Evolutionary conservation across 1,140 invertebrate genomes (phyloP).

Genomic region (Stenopsyche tienmushanensis): DNA sequence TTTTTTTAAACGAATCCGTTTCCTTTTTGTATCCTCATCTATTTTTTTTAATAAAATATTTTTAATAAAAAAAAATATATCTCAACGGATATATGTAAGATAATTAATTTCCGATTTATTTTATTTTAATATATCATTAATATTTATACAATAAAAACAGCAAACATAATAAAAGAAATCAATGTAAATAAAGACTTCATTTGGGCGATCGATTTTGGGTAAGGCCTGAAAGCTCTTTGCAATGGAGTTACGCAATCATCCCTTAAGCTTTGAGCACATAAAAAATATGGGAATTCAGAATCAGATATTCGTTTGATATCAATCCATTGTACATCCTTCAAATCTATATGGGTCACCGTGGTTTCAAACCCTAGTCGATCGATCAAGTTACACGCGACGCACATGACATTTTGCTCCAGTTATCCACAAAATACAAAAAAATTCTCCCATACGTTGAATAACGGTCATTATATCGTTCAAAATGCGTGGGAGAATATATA

Average conservation of each 20-base stretch:
- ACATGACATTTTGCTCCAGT: constrained; percentile 13
- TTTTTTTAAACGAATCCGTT: neutral
- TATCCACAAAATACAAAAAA: neutral
- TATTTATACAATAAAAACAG: no score
- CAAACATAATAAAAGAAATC: no score
- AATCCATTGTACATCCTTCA: constrained; percentile 11
- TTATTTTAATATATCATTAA: no score
- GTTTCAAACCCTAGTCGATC: constrained; percentile 10
- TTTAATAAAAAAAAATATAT: neutral
- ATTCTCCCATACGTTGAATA: no score
- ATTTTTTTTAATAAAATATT: constrained; percentile 2
- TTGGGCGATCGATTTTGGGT: no score
- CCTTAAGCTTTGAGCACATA: no score
- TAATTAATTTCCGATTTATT: no score
- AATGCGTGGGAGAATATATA: neutral
- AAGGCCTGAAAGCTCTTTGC: no score
- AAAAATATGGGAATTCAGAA: no score
- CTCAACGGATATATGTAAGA: no score
- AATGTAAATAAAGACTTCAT: no score
- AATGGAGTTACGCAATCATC: no score
- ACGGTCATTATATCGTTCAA: neutral
- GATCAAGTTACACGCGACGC: constrained; percentile 8
- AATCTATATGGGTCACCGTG: constrained; percentile 20
- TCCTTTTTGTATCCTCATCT: neutral
- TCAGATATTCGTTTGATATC: neutral